Evolutionary conservation across 2,113 vertebrate genomes (phyloP).

Genomic region (Thalassarche chlororhynchos): DNA sequence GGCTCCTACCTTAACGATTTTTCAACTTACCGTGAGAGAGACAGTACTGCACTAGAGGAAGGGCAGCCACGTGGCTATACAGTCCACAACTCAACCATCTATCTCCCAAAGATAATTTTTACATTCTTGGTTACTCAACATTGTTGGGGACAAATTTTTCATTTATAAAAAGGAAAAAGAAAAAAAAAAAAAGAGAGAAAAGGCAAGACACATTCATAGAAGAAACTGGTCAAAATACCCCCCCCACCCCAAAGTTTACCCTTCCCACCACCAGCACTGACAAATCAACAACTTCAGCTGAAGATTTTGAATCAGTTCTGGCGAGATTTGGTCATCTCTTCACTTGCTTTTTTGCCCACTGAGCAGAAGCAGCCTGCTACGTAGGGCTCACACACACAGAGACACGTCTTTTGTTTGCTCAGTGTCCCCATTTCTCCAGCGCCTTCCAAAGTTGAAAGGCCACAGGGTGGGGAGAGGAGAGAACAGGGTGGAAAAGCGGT

Average conservation of each 20-base stretch:
- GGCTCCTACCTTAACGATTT: not conserved
- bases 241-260: not conserved
- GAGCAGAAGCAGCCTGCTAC: not conserved
- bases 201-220: not conserved
- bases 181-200: no score
- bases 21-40: not conserved
- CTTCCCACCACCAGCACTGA: not conserved
- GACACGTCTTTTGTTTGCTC: not conserved
- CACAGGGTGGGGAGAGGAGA: not conserved
- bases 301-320: not conserved
- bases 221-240: not conserved
- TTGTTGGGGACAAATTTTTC: not conserved
- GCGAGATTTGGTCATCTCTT: not conserved
- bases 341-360: not conserved
- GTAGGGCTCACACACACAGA: not conserved
- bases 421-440: not conserved
- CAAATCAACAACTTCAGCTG: not conserved
- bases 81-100: not conserved
- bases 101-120: not conserved
- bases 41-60: not conserved
- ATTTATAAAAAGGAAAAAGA: not conserved
- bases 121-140: not conserved
- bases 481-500: not conserved
- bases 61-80: not conserved
- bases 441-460: not conserved